Evolutionary conservation across 1,140 invertebrate species (phyloP), one percentile per base, ranked within the genome.

Genomic region (Lepidurus arcticus): DNA sequence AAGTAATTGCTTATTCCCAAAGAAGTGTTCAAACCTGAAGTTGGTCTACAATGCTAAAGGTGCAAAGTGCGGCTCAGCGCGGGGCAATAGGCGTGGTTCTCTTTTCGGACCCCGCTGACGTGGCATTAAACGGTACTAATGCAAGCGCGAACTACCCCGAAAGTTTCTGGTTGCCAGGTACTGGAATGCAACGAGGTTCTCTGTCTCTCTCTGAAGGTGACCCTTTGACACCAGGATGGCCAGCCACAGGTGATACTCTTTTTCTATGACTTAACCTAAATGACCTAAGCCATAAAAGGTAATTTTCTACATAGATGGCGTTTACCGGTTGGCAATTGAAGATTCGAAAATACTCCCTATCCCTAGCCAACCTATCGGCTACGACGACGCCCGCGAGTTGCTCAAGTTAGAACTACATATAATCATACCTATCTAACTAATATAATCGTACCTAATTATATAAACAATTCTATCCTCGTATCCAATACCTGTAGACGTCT

Each of bases 51-150:
- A 7, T 43, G 43, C 42, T 42, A 44, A 5, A 79, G 80, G 81
- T 83, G 7, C 44, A 80, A 42, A 80, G 82, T 43, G 82, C 81
- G 13, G 34, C 83, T 76, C 65, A 76, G 8, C 75, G 78, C 34
- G 82, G 82, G 42, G 82, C 82, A 4, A 44, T 77, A 0, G 82
- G 82, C 0, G 79, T 82, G 16, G 79, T 83, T 10, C 53, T 82
- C 8, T 83, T 79, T 44, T 80, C 85, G 26, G 89, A 90, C 81
- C 88, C 89, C 0, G 79, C 81, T 13, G 86, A 88, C 79, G 88
- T 85, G 80, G 83, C 85, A 24, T 81, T 81, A 74, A 77, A 81
- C 13, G 81, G 81, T 79, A 75, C 77, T 24, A 80, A 78, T 6
- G 79, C 83, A 16, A 81, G 82, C 42, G 42, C 42, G 21, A 44